Base-by-base conservation (phyloP, 2,113 vertebrate species). In the Nematolebias whitei region DNA sequence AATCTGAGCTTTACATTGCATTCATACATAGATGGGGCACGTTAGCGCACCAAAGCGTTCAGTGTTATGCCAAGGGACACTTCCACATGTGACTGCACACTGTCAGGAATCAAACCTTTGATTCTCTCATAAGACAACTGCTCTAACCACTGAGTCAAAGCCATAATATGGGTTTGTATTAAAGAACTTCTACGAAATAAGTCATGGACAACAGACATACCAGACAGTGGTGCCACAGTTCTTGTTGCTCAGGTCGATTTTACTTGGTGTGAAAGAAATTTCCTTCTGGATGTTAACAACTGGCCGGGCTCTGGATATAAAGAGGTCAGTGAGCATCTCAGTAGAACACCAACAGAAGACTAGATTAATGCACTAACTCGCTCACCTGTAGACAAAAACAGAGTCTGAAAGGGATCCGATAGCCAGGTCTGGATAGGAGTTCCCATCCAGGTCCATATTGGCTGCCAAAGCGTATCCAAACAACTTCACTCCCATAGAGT, bases 391-490 rank as follows among this genome's bases (percentile, higher is more conserved):
- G 40, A 90, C 29, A 53, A 90, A 92, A 3, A 98, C 92, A 19
- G 93, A 87, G 80, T 99, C 96, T 12, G 95, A 96, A 48, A 99
- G 94, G 12, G 97, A 97, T 32, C 98, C 98, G 8, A 99, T 89
- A 56, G 96, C 97, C 85, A 99, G 69, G 71, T 99, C 98, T 16
- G 96, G 96, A 79, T 98, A 98, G 38, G 90, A 86, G 87, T 99
- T 99, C 79, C 48, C 83, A 78, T 99, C 98, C 82, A 99, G 86
- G 85, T 99, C 98, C 95, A 98, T 96, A 87, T 96, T 96, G 59
- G 96, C 96, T 52, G 96, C 95, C 84, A 99, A 85, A 54, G 98
- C 98, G 81, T 98, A 99, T 56, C 98, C 98, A 84, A 98, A 99
- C 70, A 84, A 89, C 32, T 0, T 71, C 12, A 88, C 87, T 14